Evolutionary conservation across 2,113 vertebrate genomes (phyloP), one percentile per base, ranked within the genome.

Genomic region (Gymnocephalus cernua): DNA sequence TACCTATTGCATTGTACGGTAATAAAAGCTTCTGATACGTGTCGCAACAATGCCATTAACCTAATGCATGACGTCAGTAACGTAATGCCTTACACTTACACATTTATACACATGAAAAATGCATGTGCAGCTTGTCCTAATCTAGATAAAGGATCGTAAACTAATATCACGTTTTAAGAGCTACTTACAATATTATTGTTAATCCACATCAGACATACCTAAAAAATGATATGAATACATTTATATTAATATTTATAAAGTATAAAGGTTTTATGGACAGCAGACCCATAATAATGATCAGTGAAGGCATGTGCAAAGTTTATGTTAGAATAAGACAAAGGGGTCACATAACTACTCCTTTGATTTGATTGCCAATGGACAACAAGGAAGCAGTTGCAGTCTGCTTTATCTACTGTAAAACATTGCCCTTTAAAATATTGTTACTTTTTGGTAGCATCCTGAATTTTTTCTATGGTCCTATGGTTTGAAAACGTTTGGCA

Each of bases 1-100:
- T 85, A 89, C 88, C 90, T 89, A 82, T 78, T 69, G 82, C 73
- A 71, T 77, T 76, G 77, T 73, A 72, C 61, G 41, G 76, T 65
- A 88, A 90, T 82, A 86, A 78, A 88, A 74, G 68, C 90, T 80
- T 79, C 83, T 88, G 86, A 91, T 86, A 91, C 77, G 74, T 87
- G 87, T 89, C 67, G 47, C 94, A 94, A 93, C 91, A 91, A 91
- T 85, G 66, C 86, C 90, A 92, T 92, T 94, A 93, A 88, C 72
- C 86, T 91, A 91, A 94, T 90, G 90, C 89, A 93, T 94, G 90
- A 94, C 77, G 82, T 92, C 92, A 93, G 86, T 80, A 84, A 87
- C 82, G 90, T 92, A 92, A 94, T 82, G 82, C 74, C 80, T 75
- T 71, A 66, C 81, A 77, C 84, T 74, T 82, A 63, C 75, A 89